Base-by-base conservation (phyloP, 2,113 vertebrate genomes). In the Crotophaga sulcirostris region DNA sequence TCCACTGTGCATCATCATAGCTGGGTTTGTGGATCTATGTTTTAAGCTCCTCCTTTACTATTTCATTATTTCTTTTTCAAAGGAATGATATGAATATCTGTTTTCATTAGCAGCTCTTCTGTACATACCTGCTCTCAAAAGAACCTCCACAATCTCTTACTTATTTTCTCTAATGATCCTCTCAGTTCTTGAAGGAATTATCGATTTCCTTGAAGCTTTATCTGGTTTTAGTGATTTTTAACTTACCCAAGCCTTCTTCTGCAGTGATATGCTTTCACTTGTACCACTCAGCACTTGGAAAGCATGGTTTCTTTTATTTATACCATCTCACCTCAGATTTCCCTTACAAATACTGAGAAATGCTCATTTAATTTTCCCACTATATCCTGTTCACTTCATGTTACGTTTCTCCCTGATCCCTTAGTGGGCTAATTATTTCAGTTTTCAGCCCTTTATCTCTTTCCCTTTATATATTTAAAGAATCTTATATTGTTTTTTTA, bases 351-450 rank as follows among this genome's bases (percentile, higher is more conserved):
- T 81, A 77, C 44, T 56, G 51, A 62, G 49, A 75, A 89, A 52
- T 88, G 33, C 90, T 90, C 85, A 92, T 94, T 96, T 94, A 93
- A 89, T 97, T 96, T 83, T 80, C 72, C 69, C 73, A 70, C 83
- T 93, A 47, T 89, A 96, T 94, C 81, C 69, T 83, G 38, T 84
- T 97, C 85, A 59, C 83, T 96, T 93, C 9, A 1, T 72, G 91
- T 88, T 89, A 87, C 84, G 62, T 90, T 96, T 90, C 69, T 45
- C 86, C 75, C 51, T 92, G 94, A 84, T 94, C 89, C 92, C 92
- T 91, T 80, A 58, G 94, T 94, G 95, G 93, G 81, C 82, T 96
- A 97, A 97, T 97, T 96, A 97, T 90, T 92, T 93, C 66, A 54
- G 54, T 81, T 87, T 94, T 94, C 79, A 91, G 47, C 82, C 84